A percentile compares a stretch with the other conserved stretches of the same genome.
Conservation (phyloP, 2,113 vertebrate species). For the Tachysurus fulvidraco region DNA sequence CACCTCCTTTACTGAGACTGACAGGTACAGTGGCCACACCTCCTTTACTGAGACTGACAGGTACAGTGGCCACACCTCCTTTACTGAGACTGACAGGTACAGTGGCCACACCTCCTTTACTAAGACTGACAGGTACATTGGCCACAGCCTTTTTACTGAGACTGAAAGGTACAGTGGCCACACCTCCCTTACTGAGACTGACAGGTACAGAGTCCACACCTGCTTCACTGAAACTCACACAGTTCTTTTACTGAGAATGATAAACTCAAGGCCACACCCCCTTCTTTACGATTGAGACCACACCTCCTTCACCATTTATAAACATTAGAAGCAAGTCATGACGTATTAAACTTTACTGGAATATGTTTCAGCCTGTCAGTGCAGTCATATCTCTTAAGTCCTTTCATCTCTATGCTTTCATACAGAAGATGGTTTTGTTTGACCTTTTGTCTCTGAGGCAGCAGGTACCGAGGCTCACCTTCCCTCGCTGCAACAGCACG, state of each 20-base stretch:
- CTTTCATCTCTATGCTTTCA: not conserved
- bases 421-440: not conserved
- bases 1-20: not conserved
- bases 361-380: not conserved
- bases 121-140: not conserved
- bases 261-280: not conserved
- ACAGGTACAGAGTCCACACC: not conserved
- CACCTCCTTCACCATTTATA: not conserved
- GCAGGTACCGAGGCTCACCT: not conserved
- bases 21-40: not conserved
- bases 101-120: not conserved
- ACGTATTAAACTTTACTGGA: not conserved
- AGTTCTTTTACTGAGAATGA: not conserved
- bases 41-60: not conserved
- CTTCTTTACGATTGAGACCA: not conserved
- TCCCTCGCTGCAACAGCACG: not conserved
- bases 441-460: not conserved
- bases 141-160: not conserved
- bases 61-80: not conserved
- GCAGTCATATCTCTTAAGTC: not conserved
- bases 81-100: not conserved
- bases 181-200: not conserved
- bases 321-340: not conserved
- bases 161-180: not conserved
- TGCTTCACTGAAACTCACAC: not conserved